Base-by-base conservation (phyloP, 2,888 invertebrate genomes). In the Troides aeacus region DNA sequence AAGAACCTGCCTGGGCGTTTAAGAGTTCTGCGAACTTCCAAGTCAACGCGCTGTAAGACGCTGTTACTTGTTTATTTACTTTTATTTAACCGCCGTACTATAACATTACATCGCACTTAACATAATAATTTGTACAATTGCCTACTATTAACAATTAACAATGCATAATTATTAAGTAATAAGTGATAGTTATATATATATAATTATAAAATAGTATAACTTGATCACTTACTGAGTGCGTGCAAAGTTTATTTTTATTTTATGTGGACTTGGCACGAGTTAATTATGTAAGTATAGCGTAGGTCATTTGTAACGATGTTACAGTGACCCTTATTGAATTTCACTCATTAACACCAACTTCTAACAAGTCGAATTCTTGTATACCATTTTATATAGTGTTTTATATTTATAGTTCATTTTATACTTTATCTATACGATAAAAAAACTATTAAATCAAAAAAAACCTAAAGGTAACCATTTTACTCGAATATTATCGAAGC, bases 281-380 rank as follows among this genome's bases (percentile, higher is more conserved):
- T 84, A 84, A 85, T 85, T 87, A 88, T 87, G 85, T 88, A 88
- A 85, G 82, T 86, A 82, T 85, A 80, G 77, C 84, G 83, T 72
- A 85, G 89, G 90, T 89, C 86, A 85, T 66, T 76, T 77, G 78
- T 78, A 85, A 89, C 88, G 86, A 86, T 86, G 79, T 79, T 73
- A 76, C 66, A 76, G 70, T 81, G 84, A 82, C 81, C 84, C 77
- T 75, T 74, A 76, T 78, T 79, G 76, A 80, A 78, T 78, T 78
- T 74, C 74, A 74, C 72, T 75, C 72, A 73, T 67, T 72, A 53
- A 53, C 53, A 18, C 17, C 50, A 12, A 50, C 50, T 18, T 53
- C n/a, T 53, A 53, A n/a, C 53, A n/a, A 53, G 53, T n/a, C 53
- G n/a, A 53, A 53, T 53, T 53, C n/a, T 53, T n/a, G 53, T 3